Evolutionary conservation across 2,113 vertebrate species (phyloP).

Genomic region (Otolemur garnettii): DNA sequence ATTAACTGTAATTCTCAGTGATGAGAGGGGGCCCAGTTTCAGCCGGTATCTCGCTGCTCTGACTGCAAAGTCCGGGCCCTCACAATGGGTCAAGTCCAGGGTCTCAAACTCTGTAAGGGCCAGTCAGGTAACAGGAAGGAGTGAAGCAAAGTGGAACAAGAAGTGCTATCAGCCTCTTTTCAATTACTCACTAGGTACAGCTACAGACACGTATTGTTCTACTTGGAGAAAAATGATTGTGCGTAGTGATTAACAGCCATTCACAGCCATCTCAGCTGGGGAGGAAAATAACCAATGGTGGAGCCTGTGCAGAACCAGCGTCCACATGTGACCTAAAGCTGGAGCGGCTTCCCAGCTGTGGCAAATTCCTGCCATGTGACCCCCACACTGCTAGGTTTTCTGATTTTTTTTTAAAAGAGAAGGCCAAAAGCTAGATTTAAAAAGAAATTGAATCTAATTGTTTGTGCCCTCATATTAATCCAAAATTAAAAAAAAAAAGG

Average conservation of each 20-base stretch:
- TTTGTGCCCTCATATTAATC: too few relatives aligned
- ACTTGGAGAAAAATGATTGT: neutral
- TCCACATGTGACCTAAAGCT: neutral
- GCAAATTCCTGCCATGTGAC: neutral
- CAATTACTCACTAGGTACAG: neutral
- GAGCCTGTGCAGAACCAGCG: neutral
- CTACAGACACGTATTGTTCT: neutral
- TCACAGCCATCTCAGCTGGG: neutral
- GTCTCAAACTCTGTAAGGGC: neutral
- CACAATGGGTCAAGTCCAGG: conserved; percentile 7
- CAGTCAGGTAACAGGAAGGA: neutral
- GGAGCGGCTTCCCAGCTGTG: neutral
- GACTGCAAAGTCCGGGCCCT: neutral
- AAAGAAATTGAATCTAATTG: too few relatives aligned
- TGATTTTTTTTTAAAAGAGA: neutral
- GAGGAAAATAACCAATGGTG: neutral
- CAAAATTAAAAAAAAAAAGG: too few relatives aligned
- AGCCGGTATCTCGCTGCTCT: conserved; percentile 25
- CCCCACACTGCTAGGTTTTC: neutral
- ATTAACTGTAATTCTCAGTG: conserved; percentile 71
- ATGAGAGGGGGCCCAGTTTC: conserved; percentile 51
- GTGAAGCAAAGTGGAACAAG: neutral
- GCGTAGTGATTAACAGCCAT: neutral
- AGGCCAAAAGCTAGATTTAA: neutral
- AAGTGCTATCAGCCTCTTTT: neutral